Evolutionary conservation across 2,797 vertebrate genomes (phyloP).

Genomic region (Amazona finschi): DNA sequence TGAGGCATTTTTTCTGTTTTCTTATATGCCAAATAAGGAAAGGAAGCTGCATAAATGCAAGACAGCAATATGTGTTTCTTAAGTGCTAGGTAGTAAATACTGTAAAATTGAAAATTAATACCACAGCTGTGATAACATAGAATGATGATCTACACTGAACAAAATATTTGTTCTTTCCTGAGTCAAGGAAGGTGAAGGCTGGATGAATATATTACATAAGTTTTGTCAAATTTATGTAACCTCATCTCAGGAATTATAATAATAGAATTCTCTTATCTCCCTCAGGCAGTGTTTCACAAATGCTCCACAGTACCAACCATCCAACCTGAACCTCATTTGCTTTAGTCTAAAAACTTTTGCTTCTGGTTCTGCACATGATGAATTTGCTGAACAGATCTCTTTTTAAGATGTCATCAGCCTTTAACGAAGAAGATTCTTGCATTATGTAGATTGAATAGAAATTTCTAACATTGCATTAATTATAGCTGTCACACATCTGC

Average conservation of each 20-base stretch:
- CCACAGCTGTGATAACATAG: background rate
- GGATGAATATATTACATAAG: background rate
- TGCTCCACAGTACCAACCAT: background rate
- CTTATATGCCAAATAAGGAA: background rate
- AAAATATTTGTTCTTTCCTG: background rate
- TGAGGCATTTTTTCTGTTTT: background rate
- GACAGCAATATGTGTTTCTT: background rate
- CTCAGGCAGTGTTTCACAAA: background rate
- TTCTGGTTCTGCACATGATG: background rate
- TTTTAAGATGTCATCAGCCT: background rate
- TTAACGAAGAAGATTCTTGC: background rate
- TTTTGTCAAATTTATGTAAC: background rate
- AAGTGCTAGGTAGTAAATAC: background rate
- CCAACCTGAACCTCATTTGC: background rate
- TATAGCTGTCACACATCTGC: background rate
- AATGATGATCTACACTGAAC: background rate
- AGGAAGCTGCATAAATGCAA: background rate
- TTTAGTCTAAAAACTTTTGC: background rate
- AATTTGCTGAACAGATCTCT: background rate
- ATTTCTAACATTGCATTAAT: background rate
- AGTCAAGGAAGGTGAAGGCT: background rate
- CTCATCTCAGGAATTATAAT: background rate
- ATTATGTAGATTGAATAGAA: background rate
- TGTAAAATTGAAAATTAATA: background rate
- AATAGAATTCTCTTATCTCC: background rate